Conservation (phyloP, 2,113 vertebrate genomes). For the Platichthys flesus region DNA sequence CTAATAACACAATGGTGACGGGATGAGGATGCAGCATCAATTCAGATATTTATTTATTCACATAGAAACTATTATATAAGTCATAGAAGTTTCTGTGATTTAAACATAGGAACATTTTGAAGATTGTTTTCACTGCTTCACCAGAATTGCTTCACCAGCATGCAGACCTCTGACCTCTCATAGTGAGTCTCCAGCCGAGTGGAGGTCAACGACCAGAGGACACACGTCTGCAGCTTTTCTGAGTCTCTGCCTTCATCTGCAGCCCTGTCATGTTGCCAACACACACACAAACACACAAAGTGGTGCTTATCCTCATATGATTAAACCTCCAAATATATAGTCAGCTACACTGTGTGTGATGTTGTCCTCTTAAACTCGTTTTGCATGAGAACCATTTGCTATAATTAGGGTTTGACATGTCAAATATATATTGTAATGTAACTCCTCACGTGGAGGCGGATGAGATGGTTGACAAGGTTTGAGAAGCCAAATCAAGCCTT, state of each 20-base stretch:
- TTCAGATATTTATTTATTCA: too few species aligned
- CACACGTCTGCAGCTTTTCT: neutral
- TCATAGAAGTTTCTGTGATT: neutral
- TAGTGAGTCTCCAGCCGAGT: neutral
- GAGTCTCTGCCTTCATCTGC: neutral
- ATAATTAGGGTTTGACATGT: neutral
- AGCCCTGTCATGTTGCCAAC: neutral
- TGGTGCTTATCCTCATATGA: neutral
- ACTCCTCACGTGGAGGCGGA: neutral
- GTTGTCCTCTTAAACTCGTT: neutral
- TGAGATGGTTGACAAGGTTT: neutral
- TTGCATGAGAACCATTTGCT: neutral
- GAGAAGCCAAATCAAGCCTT: neutral
- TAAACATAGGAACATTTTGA: neutral
- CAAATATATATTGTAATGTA: neutral
- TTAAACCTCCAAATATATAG: neutral
- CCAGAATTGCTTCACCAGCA: neutral
- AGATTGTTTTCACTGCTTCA: neutral
- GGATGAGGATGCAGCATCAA: too few species aligned
- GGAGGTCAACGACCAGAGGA: conserved; percentile 11
- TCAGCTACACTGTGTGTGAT: neutral
- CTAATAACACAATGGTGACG: too few species aligned
- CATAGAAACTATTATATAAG: too few species aligned
- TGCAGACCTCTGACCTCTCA: conserved; percentile 7
- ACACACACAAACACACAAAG: neutral